Evolutionary conservation across 2,797 vertebrate species (phyloP).

Genomic region (Lerista edwardsae): DNA sequence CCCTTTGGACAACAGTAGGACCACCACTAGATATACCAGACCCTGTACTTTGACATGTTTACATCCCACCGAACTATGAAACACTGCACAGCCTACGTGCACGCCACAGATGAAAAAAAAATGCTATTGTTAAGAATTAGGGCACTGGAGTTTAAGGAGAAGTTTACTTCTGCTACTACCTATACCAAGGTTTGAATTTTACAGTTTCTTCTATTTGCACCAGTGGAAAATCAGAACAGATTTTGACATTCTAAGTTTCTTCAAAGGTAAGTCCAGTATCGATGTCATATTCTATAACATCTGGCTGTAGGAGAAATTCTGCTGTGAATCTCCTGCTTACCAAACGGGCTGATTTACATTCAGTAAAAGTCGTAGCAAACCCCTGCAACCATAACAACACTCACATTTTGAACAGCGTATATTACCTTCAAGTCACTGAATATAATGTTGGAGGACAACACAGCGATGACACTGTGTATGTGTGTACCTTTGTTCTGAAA

Average conservation of each 20-base stretch:
- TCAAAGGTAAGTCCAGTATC: background rate
- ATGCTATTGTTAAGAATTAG: background rate
- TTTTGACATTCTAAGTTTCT: background rate
- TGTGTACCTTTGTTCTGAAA: constrained; percentile 10
- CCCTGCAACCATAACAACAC: constrained; percentile 47
- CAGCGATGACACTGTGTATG: background rate
- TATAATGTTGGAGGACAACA: constrained; percentile 34
- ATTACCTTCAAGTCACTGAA: constrained; percentile 40
- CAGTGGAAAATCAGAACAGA: background rate
- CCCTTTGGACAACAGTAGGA: too few species aligned
- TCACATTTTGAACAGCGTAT: constrained; percentile 21
- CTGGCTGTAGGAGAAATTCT: constrained; percentile 33
- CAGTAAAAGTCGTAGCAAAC: constrained; percentile 34
- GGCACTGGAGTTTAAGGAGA: background rate
- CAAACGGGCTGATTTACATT: constrained; percentile 30
- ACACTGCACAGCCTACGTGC: too few species aligned
- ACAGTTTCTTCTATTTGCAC: background rate
- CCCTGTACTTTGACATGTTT: too few species aligned
- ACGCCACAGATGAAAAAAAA: too few species aligned
- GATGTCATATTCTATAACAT: constrained; percentile 20
- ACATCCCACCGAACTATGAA: too few species aligned
- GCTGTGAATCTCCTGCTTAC: constrained; percentile 3
- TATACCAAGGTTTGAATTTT: background rate
- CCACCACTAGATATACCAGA: too few species aligned
- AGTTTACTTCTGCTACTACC: background rate